Evolutionary conservation across 2,797 vertebrate genomes (phyloP), one percentile per base, ranked within the genome.

Genomic region (Bucorvus abyssinicus): DNA sequence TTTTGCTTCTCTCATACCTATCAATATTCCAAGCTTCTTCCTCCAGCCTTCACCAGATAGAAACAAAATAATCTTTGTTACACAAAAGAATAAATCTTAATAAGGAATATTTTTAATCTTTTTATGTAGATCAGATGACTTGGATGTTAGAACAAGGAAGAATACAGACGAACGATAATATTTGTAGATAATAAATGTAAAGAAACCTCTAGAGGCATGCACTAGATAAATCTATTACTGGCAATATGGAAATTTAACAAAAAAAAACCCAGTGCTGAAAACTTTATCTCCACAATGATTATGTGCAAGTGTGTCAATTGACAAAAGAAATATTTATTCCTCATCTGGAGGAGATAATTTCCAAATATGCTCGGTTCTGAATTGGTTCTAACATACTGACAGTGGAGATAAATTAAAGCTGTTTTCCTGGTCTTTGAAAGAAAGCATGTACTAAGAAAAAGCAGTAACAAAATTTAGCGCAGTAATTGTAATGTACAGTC

Each of bases 201-300:
- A 83, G 30, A 27, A 45, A 17, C 1, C 24, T 65, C 26, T 38
- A 18, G n/a, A 49, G 9, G 14, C 3, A 73, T 42, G 6, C 19
- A 36, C 15, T 81, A 74, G 22, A 44, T 29, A 19, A 78, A 60
- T 42, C 21, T 74, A 42, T 30, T 78, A 38, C 18, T 42, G 10
- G 22, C 10, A 90, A 21, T 3, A 60, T 4, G 15, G 69, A 57
- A 34, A 42, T 44, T 29, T 49, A 6, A 29, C 4, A 3, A 16
- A 69, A 83, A n/a, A 18, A 0, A 3, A 0, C 6, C 2, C 5
- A 12, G 2, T 34, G 12, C 52, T 56, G 45, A 60, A 59, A 8
- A 5, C 29, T 50, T 94, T 75, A 38, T 59, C 16, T 89, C 26
- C 16, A 40, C 19, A 52, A 45, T 40, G 1, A 27, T 55, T 57